A percentile compares a stretch with the other conserved stretches of the same genome.
Evolutionary conservation across 2,113 vertebrate genomes (phyloP).

Genomic region (Melospiza georgiana): DNA sequence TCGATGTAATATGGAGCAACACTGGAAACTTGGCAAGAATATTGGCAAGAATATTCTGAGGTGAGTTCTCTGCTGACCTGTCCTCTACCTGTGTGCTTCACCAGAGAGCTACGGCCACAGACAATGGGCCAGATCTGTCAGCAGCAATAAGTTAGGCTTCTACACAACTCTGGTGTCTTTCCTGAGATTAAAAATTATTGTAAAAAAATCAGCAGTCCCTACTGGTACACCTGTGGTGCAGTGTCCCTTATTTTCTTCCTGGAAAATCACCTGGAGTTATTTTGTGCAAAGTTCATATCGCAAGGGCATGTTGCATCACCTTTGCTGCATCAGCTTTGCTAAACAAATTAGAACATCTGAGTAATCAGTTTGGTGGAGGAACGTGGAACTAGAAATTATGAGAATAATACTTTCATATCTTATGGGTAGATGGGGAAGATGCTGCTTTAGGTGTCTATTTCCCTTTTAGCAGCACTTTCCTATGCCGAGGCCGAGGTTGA

Average conservation of each 20-base stretch:
- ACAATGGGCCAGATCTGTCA: not conserved
- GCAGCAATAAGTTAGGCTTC: not conserved
- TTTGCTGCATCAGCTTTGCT: not conserved
- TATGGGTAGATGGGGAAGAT: not conserved
- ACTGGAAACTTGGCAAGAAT: not conserved
- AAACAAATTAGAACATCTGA: not conserved
- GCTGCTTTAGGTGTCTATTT: not conserved
- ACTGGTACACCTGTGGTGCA: not conserved
- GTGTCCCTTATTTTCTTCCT: not conserved
- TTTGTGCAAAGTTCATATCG: not conserved
- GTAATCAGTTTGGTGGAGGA: not conserved
- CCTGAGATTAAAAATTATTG: not conserved
- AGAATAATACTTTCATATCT: not conserved
- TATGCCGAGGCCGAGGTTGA: not conserved
- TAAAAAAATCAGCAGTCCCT: not conserved
- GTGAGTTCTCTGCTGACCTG: not conserved
- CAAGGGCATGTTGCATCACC: not conserved
- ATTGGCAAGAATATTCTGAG: not conserved
- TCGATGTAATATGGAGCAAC: not conserved
- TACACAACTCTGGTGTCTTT: not conserved
- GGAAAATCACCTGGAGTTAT: not conserved
- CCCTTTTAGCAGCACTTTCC: not conserved
- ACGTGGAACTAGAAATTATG: not conserved
- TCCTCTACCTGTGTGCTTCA: not conserved
- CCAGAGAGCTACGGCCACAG: not conserved